Percentiles rank a stretch among this genome's conserved stretches.
These are phyloP conservation scores for Ganaspis brasiliensis DNA, from an alignment of 2,888 invertebrate species.

Conservation along the genomic window DNA sequence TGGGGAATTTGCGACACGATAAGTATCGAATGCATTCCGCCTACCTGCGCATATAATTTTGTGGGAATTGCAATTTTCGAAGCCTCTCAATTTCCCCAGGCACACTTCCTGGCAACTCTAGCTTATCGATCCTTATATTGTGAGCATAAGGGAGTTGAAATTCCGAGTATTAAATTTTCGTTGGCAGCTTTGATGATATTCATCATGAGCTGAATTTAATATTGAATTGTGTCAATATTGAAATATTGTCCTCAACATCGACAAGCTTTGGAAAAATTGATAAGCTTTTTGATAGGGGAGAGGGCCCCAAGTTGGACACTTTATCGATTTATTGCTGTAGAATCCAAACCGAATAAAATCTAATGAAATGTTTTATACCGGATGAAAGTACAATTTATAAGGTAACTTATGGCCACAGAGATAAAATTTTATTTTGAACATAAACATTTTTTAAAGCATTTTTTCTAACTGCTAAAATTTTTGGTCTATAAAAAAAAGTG, in stretches of 20 bases:
- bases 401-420: no score
- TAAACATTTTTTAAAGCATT: no score
- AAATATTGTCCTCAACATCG: background rate
- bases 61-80: constrained; percentile 66
- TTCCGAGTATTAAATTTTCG: constrained; percentile 12
- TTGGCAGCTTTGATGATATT: constrained; percentile 20
- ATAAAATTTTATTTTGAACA: no score
- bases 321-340: no score
- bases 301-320: no score
- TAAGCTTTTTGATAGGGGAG: no score
- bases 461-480: no score
- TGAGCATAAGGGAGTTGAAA: constrained; percentile 28
- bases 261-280: no score
- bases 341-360: no score
- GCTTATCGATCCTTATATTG: constrained; percentile 48
- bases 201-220: constrained; percentile 5
- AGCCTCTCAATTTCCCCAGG: constrained; percentile 36
- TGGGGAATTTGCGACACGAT: constrained; percentile 61
- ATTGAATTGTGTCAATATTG: background rate
- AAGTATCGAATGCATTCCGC: constrained; percentile 63
- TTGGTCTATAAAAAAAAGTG: no score
- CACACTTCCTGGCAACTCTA: constrained; percentile 43
- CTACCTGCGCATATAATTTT: constrained; percentile 61
- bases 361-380: no score
- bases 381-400: no score